Base-by-base conservation (phyloP, 2,888 invertebrate genomes). In the Crematogaster levior region DNA sequence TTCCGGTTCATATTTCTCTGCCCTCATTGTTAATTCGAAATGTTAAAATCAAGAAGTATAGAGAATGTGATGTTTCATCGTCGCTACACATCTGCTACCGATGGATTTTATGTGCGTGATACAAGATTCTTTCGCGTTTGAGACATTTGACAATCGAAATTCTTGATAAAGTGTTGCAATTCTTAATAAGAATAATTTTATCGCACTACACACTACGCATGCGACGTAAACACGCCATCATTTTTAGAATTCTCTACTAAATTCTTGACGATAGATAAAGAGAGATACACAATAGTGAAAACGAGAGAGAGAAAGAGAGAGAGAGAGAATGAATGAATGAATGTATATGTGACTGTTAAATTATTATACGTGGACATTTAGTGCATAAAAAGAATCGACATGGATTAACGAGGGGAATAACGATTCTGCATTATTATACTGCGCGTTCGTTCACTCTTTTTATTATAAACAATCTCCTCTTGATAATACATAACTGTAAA, bases 381-480 rank as follows among this genome's bases (percentile, higher is more conserved):
- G 9, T 56, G 21, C 3, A 68, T 7, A 10, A 34, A 68, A 79
- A 56, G 56, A 30, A 43, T 68, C 24, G 30, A 56, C 21, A 37
- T 43, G 21, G 30, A 68, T 56, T 43, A 21, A 40, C 24, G 40
- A 60, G 10, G 27, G 24, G 63, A 56, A 77, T 66, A 21, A 77
- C 53, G 15, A 53, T 68, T 2, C 4, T 63, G 21, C 43, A 27
- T 72, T 40, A 43, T n/a, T 46, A n/a, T 46, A 21, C 6, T 46
- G 12, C 58, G 34, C 72, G 30, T 85, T 83, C 70, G 24, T 75
- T 83, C 53, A 65, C 53, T 73, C 46, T 86, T 89, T n/a, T 89
- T 89, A 89, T 89, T 89, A 88, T 68, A 89, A 88, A 84, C 77
- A 86, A 85, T 83, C 77, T 65, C 72, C 85, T 75, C 83, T 77